Base-by-base conservation (phyloP, 2,888 invertebrate genomes). In the Reticulitermes lucifugus region DNA sequence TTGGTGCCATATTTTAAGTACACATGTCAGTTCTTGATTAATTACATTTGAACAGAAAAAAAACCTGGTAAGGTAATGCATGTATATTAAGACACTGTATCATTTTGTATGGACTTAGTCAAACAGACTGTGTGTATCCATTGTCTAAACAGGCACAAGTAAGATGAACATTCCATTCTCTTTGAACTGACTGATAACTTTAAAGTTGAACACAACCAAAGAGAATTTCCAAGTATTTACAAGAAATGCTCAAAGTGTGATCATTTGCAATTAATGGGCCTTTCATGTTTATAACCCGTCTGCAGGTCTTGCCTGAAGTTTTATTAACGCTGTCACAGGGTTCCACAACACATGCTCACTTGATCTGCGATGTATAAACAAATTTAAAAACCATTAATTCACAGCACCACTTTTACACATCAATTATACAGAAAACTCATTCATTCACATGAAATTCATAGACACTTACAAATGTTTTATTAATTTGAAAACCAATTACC, bases 371-470 rank as follows among this genome's bases (percentile, higher is more conserved):
- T 6, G 5, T 65, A 81, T 81, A 81, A 81, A 81, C 41, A 65
- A 51, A 70, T 70, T 43, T 60, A 43, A 65, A 81, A 81, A 59
- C 70, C 43, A 81, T 55, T 71, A 80, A 80, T 79, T 84, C 80
- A 84, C 84, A 84, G 84, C 84, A 84, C 84, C 80, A 84, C 55
- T 81, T 84, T 55, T 51, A 70, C 80, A 65, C 65, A 65, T 2
- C n/a, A 25, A 65, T 12, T 4, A 43, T 25, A 29, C 70, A 65
- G 80, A 10, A 51, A 77, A 80, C 41, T 55, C 80, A 41, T 65
- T 81, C 60, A 43, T 43, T 41, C 80, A 4, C 5, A n/a, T 81
- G n/a, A 55, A 81, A 43, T 65, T 70, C 81, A 70, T 43, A 81
- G n/a, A 81, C 81, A 81, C 46, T 12, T 70, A 81, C 70, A 81